Evolutionary conservation across 2,888 invertebrate species (phyloP).

Genomic region (Synergus itoensis): DNA sequence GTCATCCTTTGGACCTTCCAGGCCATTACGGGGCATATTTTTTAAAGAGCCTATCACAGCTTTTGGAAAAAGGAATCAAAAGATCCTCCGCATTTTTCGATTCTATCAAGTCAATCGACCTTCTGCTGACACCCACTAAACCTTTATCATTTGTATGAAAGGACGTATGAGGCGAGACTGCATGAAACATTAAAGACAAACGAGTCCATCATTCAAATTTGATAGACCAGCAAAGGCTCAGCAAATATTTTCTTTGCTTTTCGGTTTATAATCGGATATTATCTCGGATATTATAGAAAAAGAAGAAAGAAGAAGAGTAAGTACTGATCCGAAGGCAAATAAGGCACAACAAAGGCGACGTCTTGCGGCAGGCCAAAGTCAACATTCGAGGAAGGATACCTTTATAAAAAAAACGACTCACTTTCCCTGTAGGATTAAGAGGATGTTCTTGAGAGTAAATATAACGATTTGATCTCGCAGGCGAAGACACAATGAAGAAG

Average conservation of each 20-base stretch:
- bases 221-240: constrained; percentile 15
- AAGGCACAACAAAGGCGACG: constrained; percentile 6
- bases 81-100: neutral
- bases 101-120: constrained; percentile 29
- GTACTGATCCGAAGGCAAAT: neutral
- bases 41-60: constrained; percentile 45
- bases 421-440: constrained; percentile 21
- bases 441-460: constrained; percentile 35
- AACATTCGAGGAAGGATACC: neutral
- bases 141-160: constrained; percentile 3
- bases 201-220: neutral
- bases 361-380: constrained; percentile 36
- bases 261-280: constrained; percentile 13
- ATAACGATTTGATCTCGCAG: constrained; percentile 40
- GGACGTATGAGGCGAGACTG: neutral
- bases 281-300: neutral
- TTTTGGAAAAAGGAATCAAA: constrained; percentile 6
- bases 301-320: constrained; percentile 3
- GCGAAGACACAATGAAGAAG: constrained; percentile 41
- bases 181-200: neutral
- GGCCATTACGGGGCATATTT: constrained; percentile 65
- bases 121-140: constrained; percentile 26
- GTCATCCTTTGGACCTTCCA: constrained; percentile 62
- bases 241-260: constrained; percentile 36
- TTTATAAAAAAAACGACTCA: constrained; percentile 13